Percentiles rank a stretch among this genome's conserved stretches.
These are phyloP conservation scores for Ochotona curzoniae DNA, from an alignment of 2,113 vertebrate species.

Conservation along the genomic window DNA sequence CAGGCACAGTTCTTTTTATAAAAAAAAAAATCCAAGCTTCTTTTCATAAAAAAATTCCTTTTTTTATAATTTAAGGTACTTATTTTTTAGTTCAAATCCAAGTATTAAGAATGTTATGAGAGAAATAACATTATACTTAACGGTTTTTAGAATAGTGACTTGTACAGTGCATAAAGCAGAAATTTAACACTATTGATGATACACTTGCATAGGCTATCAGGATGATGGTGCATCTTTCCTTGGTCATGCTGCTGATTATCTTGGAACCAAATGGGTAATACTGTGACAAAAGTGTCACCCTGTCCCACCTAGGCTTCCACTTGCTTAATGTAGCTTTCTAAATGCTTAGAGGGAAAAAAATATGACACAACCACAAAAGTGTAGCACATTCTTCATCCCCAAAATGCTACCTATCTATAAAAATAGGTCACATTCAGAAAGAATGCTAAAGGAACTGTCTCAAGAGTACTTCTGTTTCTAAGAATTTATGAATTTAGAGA, in stretches of 20 bases:
- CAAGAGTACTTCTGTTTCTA: conserved; percentile 36
- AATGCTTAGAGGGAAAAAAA: too few species aligned
- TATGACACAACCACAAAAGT: too few species aligned
- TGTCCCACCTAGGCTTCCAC: too few species aligned
- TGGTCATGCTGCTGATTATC: neutral
- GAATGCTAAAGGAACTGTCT: conserved; percentile 27
- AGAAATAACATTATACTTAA: neutral
- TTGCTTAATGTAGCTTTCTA: too few species aligned
- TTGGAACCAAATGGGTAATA: neutral
- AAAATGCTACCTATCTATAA: neutral
- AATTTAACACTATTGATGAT: neutral
- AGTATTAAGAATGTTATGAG: neutral
- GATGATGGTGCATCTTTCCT: neutral
- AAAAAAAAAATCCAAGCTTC: neutral
- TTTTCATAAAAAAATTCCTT: neutral
- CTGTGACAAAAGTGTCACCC: too few species aligned
- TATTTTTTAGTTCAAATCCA: neutral
- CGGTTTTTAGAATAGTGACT: neutral
- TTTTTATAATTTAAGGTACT: conserved; percentile 10
- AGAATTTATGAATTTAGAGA: conserved; percentile 28
- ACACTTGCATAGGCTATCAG: neutral
- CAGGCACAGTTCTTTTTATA: neutral
- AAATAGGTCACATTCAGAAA: conserved; percentile 54
- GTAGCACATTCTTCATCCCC: too few species aligned
- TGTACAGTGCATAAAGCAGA: neutral